phyloP scores from a whole-genome alignment of 2,113 vertebrate species.

The Muntiacus muntjak region DNA sequence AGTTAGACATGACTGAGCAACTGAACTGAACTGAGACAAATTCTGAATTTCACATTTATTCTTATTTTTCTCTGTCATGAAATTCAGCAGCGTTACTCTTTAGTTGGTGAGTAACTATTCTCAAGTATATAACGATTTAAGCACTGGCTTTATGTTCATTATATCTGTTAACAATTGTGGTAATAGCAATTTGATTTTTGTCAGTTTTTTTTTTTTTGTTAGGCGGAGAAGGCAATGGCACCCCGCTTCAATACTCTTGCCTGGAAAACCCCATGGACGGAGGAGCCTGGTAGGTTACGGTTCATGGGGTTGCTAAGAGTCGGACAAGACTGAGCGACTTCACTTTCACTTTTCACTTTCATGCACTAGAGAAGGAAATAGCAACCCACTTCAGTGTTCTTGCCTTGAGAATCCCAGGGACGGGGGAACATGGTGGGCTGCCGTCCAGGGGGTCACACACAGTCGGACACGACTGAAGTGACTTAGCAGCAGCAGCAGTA shows the following conservation, averaged over 20 bases:
- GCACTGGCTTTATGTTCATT: neutral
- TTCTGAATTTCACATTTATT: neutral
- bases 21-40: neutral
- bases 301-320: neutral
- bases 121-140: neutral
- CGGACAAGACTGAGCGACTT: neutral
- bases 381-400: neutral
- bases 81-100: neutral
- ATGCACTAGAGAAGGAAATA: neutral
- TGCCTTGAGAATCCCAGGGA: neutral
- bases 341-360: neutral
- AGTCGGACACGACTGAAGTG: rapidly evolving
- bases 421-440: rapidly evolving
- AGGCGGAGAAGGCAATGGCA: neutral
- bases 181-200: neutral
- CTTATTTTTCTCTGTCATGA: neutral
- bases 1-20: rapidly evolving
- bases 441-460: rapidly evolving
- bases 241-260: neutral
- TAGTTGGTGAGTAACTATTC: neutral
- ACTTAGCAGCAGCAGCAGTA: neutral
- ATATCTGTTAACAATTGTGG: neutral
- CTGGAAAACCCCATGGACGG: neutral
- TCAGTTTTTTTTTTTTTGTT: neutral
- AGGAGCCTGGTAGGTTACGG: neutral